A percentile compares a stretch with the other conserved stretches of the same genome.
Evolutionary conservation across 2,888 invertebrate genomes (phyloP).

Genomic region (Carpatolechia fugitivella): DNA sequence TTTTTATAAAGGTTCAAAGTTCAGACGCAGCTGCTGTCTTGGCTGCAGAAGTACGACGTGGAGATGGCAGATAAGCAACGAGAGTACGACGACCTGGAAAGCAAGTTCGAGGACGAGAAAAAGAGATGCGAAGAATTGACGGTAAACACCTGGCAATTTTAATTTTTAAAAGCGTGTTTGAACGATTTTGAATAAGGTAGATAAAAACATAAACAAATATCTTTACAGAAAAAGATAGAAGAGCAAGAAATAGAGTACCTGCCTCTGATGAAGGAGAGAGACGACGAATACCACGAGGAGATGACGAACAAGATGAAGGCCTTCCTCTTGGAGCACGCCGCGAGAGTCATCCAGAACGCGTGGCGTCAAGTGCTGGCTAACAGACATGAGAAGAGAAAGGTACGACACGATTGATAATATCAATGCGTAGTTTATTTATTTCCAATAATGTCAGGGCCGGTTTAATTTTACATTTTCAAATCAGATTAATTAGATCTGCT

Average conservation of each 20-base stretch:
- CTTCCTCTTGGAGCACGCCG: conserved; percentile 63
- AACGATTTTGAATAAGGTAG: too few relatives aligned
- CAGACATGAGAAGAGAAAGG: conserved; percentile 65
- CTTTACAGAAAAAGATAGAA: conserved; percentile 61
- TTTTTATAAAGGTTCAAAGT: conserved; percentile 65
- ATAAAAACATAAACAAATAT: too few relatives aligned
- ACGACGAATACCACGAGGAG: conserved; percentile 74
- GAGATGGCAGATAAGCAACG: conserved; percentile 80
- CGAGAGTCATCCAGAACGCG: conserved; percentile 61
- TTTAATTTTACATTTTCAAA: too few relatives aligned
- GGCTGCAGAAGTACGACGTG: conserved; percentile 80
- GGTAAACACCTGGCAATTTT: not conserved
- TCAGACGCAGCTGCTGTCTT: conserved; percentile 77
- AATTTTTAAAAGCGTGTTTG: not conserved
- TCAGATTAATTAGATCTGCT: too few relatives aligned
- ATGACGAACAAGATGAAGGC: conserved; percentile 72
- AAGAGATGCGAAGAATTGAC: not conserved
- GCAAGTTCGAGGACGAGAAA: conserved; percentile 70
- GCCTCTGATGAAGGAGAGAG: conserved; percentile 79
- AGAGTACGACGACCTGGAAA: conserved; percentile 71
- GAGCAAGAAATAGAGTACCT: conserved; percentile 77
- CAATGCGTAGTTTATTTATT: too few relatives aligned
- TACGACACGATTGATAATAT: conserved; percentile 27
- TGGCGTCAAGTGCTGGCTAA: conserved; percentile 63
- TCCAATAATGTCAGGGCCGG: too few relatives aligned